Evolutionary conservation across 1,140 invertebrate genomes (phyloP), one percentile per base, ranked within the genome.

Genomic region (Caerostris darwini): DNA sequence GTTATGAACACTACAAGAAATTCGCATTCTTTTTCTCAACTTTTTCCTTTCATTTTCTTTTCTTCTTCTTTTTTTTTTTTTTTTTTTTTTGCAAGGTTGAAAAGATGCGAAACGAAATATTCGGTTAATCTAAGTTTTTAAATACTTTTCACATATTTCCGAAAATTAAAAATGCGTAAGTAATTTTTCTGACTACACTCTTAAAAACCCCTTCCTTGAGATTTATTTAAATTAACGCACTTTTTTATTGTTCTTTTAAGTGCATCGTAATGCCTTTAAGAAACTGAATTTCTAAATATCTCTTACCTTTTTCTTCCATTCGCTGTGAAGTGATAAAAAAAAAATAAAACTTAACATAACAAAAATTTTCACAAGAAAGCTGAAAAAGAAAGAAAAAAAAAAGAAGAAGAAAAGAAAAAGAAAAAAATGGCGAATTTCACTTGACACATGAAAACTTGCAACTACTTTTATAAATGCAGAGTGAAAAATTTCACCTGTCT

Each of bases 401-500:
- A 34, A 77, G n/a, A 53, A 12, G 34, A 34, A 34, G 0, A 34
- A 34, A 34, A 50, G 71, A 34, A 4, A 69, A 53, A 53, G 50
- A 53, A 34, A 77, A 67, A 53, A 12, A 3, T 50, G 3, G 7
- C 3, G 71, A 77, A 77, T 77, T 77, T 77, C 71, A 50, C 71
- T 77, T 77, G 71, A 50, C 71, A 77, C 34, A 77, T 50, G 71
- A 77, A 77, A 77, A 53, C 50, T 77, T 77, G 34, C 34, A 77
- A 53, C 61, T 14, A 34, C 10, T 34, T 58, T 56, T 83, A 83
- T 83, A 58, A 83, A 83, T 58, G 56, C 56, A 83, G 57, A 6
- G 56, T 58, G 82, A 83, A 83, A 83, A 83, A 83, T 64, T 50
- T 87, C 50, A 61, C n/a, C 19, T 87, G 85, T 57, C 85, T 19